These are phyloP conservation scores for Chrysomallon squamiferum DNA, from an alignment of 1,140 invertebrate genomes.

Conservation along the genomic window DNA sequence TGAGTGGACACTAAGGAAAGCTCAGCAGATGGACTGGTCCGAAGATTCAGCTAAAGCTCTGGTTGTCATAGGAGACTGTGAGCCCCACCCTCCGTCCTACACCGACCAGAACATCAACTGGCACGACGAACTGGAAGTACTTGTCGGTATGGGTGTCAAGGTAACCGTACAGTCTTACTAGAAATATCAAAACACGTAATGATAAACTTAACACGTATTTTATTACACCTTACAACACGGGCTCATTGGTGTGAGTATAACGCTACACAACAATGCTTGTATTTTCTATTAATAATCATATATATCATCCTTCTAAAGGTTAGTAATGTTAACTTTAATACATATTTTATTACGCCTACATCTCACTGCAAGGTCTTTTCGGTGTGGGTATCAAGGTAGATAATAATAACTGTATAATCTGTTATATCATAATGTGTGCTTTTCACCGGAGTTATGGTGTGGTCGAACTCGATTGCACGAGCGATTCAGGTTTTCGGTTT, in stretches of 20 bases:
- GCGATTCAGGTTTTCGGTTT: too few species aligned
- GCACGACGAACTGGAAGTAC: slow-evolving; percentile 45
- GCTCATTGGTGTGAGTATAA: not conserved
- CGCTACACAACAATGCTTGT: not conserved
- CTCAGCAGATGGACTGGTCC: slow-evolving; percentile 54
- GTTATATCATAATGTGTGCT: too few species aligned
- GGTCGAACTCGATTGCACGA: too few species aligned
- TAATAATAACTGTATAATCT: too few species aligned
- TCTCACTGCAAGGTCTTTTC: too few species aligned
- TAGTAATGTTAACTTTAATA: too few species aligned
- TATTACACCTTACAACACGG: not conserved
- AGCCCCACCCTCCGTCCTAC: slow-evolving; percentile 49
- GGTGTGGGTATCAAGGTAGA: too few species aligned
- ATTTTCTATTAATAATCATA: too few species aligned
- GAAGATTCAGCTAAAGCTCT: slow-evolving; percentile 57
- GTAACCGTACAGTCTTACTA: slow-evolving; percentile 19
- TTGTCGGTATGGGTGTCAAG: slow-evolving; percentile 54
- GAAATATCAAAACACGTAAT: not conserved
- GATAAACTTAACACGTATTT: not conserved
- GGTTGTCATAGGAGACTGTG: slow-evolving; percentile 54
- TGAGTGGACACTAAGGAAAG: slow-evolving; percentile 50
- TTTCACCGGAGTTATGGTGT: too few species aligned
- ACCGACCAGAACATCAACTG: slow-evolving; percentile 50
- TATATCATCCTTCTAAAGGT: too few species aligned
- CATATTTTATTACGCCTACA: too few species aligned